Conservation (phyloP, 2,797 vertebrate genomes). For the Anisognathus igniventris region DNA sequence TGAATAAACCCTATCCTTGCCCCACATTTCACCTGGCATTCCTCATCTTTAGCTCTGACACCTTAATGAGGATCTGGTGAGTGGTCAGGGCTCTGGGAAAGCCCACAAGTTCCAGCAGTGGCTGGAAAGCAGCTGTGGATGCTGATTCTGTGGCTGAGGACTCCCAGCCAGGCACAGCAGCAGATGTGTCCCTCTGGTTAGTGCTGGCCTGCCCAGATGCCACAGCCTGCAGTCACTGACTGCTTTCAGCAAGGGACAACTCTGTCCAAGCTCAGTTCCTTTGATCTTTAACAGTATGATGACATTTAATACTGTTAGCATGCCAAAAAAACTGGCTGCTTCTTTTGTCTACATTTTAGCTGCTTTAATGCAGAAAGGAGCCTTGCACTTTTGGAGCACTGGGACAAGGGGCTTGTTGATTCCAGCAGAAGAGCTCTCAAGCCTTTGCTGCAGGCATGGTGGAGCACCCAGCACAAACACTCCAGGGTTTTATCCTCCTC, state of each 20-base stretch:
- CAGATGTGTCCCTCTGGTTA: neutral
- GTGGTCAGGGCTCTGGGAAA: neutral
- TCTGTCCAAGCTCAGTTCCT: neutral
- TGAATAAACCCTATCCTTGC: neutral
- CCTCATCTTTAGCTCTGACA: neutral
- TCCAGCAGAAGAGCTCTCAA: neutral
- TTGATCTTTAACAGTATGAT: neutral
- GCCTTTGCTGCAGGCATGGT: neutral
- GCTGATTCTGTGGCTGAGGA: neutral
- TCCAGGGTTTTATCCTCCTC: neutral
- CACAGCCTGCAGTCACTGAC: neutral
- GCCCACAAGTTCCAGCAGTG: neutral
- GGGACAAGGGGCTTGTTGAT: neutral
- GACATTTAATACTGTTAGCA: neutral
- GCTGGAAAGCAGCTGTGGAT: neutral
- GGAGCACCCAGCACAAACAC: neutral
- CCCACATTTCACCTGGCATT: neutral
- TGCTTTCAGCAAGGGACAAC: neutral
- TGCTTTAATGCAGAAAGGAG: neutral
- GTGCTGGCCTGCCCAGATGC: neutral
- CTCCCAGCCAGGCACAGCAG: neutral
- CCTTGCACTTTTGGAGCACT: neutral
- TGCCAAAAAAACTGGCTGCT: neutral
- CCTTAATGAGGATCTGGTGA: neutral
- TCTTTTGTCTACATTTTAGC: neutral